Evolutionary conservation across 2,113 vertebrate species (phyloP), one percentile per base, ranked within the genome.

Genomic region (Rhea pennata): DNA sequence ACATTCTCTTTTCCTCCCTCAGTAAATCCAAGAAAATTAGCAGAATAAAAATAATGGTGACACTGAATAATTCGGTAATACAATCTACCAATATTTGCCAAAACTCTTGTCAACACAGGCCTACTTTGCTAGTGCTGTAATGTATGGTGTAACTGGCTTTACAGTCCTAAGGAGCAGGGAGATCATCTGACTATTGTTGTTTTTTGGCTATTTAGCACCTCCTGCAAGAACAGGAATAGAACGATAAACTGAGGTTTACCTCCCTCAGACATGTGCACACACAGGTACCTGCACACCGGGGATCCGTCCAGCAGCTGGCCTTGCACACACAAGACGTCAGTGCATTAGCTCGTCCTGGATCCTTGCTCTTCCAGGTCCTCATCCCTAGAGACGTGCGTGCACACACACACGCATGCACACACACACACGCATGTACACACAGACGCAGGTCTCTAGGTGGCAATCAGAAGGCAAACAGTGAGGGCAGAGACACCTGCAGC

Each of bases 31-130:
- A 33, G 46, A 86, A 88, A 96, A 84, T 51, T n/a, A 78, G 74
- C 87, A 83, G 50, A 87, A 90, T 42, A 95, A 88, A 95, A 95
- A 87, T 87, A 87, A 73, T 16, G 3, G 62, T 44, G 79, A 84
- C 93, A 89, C 85, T 85, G 92, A 95, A 91, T 85, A 87, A 90
- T 76, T 74, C 39, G 96, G 78, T 65, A 73, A 96, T 61, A 56
- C 42, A 70, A 39, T 65, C 53, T 5, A 42, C 87, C 80, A 92
- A 12, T 88, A 95, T 88, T 80, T 96, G 88, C 83, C 93, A 73
- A 59, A 96, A 66, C 79, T 93, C 76, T 67, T 67, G 72, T 91
- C 96, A 97, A 80, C 74, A 88, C 22, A 94, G 16, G 80, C 75
- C 91, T 90, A 83, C 94, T 84, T 93, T 81, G 84, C 54, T 75